Evolutionary conservation across 2,797 vertebrate genomes (phyloP).

Genomic region (Chelon labrosus): DNA sequence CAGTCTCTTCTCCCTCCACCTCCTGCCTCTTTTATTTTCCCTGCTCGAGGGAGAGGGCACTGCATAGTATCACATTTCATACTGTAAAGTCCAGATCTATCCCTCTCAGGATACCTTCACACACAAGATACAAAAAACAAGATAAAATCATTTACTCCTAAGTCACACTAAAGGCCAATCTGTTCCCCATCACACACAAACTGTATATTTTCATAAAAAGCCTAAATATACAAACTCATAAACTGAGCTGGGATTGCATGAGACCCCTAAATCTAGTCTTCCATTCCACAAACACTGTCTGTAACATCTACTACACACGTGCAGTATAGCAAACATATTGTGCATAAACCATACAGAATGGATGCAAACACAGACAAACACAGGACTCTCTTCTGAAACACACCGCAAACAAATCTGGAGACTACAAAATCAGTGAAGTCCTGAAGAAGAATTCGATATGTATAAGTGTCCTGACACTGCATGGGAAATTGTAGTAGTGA

Average conservation of each 20-base stretch:
- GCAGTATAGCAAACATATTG: not conserved
- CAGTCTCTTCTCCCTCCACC: not conserved
- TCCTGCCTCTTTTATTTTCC: slow-evolving; percentile 27
- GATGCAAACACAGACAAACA: not conserved
- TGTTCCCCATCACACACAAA: slow-evolving; percentile 12
- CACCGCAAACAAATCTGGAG: slow-evolving; percentile 2
- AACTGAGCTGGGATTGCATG: slow-evolving; percentile 10
- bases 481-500: slow-evolving; percentile 1
- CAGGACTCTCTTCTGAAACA: slow-evolving; percentile 8
- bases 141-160: slow-evolving; percentile 18
- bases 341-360: slow-evolving; percentile 1
- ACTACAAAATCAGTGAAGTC: slow-evolving; percentile 10
- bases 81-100: slow-evolving; percentile 17
- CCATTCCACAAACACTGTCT: slow-evolving; percentile 24
- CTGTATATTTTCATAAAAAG: slow-evolving; percentile 40
- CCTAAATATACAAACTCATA: slow-evolving; percentile 48
- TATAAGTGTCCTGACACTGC: not conserved
- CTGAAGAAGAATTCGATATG: not conserved
- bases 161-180: slow-evolving; percentile 20
- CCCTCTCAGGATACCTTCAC: slow-evolving; percentile 34
- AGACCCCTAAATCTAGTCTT: slow-evolving; percentile 7
- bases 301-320: slow-evolving; percentile 1
- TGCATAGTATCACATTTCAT: slow-evolving; percentile 43
- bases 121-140: slow-evolving; percentile 27
- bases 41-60: slow-evolving; percentile 21